Evolutionary conservation across 2,888 invertebrate species (phyloP), one percentile per base, ranked within the genome.

Genomic region (Yponomeuta cagnagella): DNA sequence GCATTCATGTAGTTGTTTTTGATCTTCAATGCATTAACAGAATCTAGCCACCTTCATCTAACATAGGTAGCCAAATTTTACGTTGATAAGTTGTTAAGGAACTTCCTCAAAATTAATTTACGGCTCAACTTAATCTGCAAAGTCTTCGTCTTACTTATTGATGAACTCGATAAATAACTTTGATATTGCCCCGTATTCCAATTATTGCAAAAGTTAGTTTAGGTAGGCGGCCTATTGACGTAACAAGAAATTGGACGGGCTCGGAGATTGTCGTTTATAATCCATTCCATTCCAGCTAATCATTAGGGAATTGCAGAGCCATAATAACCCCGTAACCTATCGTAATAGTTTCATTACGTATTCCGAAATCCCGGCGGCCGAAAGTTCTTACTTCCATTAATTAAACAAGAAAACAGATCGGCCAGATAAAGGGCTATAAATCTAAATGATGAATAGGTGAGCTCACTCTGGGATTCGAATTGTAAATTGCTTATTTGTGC

Each of bases 361-460:
- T 75, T 73, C 73, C 69, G 70, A 70, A 70, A 68, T 71, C 72
- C 73, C 76, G 77, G 15, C 48, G 76, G 65, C 68, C 80, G 79
- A 82, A 83, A 84, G 82, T 82, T 86, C 88, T 86, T 85, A 80
- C 85, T 85, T 71, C 72, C 71, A 88, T 89, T 89, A 89, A 90
- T 90, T 90, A 90, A 89, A 89, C 89, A 88, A 84, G 86, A 88
- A 86, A 88, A 84, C 86, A 89, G 88, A 89, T 89, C 83, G 86
- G 81, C 83, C 85, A 87, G 89, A 89, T 90, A 89, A 87, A 86
- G 83, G 86, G 85, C 89, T 81, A 90, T 91, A 90, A 91, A 90
- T 91, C 91, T 90, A 82, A 89, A 89, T 90, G 90, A 91, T 88
- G 87, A 88, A 91, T 90, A 87, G 90, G 85, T 85, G 80, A 85